Conservation (phyloP, 2,113 vertebrate genomes). For the Zosterops pallidus region DNA sequence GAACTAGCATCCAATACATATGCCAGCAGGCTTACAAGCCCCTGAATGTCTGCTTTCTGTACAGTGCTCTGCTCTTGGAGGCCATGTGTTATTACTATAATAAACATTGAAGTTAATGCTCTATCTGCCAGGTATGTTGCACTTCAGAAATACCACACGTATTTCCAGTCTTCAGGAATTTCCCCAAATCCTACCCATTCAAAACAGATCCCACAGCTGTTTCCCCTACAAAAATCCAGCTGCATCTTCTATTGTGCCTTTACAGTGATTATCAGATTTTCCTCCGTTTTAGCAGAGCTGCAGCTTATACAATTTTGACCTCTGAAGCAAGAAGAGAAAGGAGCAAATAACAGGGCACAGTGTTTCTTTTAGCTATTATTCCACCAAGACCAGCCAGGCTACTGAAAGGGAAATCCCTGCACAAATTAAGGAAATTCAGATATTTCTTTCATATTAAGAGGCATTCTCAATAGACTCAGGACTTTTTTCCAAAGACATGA, state of each 20-base stretch:
- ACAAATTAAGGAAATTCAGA: constrained; percentile 15
- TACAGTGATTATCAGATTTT: background rate
- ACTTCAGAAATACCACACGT: background rate
- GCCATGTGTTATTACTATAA: background rate
- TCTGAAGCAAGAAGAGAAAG: background rate
- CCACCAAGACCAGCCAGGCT: background rate
- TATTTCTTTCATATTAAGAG: constrained; percentile 2
- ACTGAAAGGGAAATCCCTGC: constrained; percentile 35
- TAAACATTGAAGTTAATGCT: background rate
- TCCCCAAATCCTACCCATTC: background rate
- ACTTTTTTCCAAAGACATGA: constrained; percentile 26
- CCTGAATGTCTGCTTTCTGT: background rate
- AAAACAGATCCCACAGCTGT: background rate
- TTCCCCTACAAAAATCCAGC: background rate
- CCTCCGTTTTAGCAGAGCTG: background rate
- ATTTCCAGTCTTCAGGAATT: constrained; percentile 3
- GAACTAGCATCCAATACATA: background rate
- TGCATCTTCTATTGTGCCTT: background rate
- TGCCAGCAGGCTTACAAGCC: background rate
- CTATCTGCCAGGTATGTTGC: background rate
- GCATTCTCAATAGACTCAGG: background rate
- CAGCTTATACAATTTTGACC: background rate
- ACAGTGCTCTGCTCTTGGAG: background rate
- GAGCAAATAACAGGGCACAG: background rate
- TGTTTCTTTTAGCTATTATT: background rate